Base-by-base conservation (phyloP, 2,888 invertebrate genomes). In the Agonopterix subpropinquella region DNA sequence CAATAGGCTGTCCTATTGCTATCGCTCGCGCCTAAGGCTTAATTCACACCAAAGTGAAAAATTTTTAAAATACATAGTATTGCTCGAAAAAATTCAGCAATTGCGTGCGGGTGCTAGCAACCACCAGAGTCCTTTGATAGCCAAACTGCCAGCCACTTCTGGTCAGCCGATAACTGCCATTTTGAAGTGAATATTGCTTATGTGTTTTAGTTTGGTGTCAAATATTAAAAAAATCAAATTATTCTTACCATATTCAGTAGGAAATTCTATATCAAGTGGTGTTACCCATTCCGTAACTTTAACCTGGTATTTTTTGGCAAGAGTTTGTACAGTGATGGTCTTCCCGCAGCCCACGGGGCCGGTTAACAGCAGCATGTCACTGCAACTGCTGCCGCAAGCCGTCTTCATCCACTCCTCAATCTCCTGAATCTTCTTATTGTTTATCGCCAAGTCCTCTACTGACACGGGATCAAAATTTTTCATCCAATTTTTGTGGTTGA, bases 261-360 rank as follows among this genome's bases (percentile, higher is more conserved):
- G 90, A 52, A 90, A 84, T 49, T 91, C 91, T 60, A 91, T 90
- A 75, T 95, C 94, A 8, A 93, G 61, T 4, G 96, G 96, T 61
- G 95, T 96, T 18, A 93, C 91, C 97, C 97, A 97, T 77, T 97
- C 96, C 36, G 91, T 84, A 37, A 95, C 65, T 60, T 90, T 89
- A 36, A 91, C 78, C 35, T 89, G 83, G 54, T 92, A 75, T 59
- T 92, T 91, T 48, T 89, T 86, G 37, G 94, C 93, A 8, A 96
- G 59, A 8, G 92, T 89, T 50, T 87, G 89, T 1, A 96, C 61
- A 1, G 95, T 92, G 0, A 92, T 90, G 1, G 96, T 95, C 83
- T 97, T 97, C 0, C 96, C 96, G 68, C 92, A 91, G 0, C 97
- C 97, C 0, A 96, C 91, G 15, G 97, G 95, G 0, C 97, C 97